A percentile compares a stretch with the other conserved stretches of the same genome.
Conservation (phyloP, 2,888 invertebrate species). For the Antitype chi region DNA sequence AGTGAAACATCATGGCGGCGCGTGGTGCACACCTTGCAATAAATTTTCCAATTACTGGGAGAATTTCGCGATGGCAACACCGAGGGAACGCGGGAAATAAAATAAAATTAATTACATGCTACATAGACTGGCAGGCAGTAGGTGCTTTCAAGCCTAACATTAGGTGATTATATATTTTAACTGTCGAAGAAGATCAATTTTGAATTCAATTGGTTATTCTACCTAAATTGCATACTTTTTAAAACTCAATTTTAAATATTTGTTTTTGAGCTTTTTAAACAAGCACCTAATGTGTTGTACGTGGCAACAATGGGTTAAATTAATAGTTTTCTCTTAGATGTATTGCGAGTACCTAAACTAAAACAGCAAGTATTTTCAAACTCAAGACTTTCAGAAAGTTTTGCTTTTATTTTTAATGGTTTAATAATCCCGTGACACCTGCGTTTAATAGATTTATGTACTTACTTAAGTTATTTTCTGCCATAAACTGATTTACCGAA, state of each 20-base stretch:
- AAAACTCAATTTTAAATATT: background rate
- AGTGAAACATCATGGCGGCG: conserved; percentile 88
- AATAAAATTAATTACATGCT: conserved; percentile 85
- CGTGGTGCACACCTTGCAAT: conserved; percentile 88
- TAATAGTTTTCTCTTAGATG: conserved; percentile 17
- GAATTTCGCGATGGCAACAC: conserved; percentile 84
- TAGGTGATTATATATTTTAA: conserved; percentile 18
- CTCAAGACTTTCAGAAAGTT: conserved; percentile 21
- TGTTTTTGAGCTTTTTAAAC: background rate
- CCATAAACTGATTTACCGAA: background rate
- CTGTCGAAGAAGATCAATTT: background rate
- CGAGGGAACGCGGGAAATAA: conserved; percentile 79
- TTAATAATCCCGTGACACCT: background rate
- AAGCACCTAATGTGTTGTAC: background rate
- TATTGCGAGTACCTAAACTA: conserved; percentile 3
- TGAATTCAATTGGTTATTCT: background rate
- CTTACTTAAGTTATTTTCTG: background rate
- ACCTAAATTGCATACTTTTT: background rate
- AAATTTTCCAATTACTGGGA: conserved; percentile 89
- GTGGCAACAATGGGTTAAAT: conserved; percentile 22
- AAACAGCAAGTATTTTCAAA: background rate
- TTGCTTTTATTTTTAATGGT: background rate
- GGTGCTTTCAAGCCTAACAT: conserved; percentile 28
- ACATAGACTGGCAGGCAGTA: conserved; percentile 55
- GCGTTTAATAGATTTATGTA: conserved; percentile 1